phyloP scores from a whole-genome alignment of 2,888 invertebrate species.

The Trilocha varians region DNA sequence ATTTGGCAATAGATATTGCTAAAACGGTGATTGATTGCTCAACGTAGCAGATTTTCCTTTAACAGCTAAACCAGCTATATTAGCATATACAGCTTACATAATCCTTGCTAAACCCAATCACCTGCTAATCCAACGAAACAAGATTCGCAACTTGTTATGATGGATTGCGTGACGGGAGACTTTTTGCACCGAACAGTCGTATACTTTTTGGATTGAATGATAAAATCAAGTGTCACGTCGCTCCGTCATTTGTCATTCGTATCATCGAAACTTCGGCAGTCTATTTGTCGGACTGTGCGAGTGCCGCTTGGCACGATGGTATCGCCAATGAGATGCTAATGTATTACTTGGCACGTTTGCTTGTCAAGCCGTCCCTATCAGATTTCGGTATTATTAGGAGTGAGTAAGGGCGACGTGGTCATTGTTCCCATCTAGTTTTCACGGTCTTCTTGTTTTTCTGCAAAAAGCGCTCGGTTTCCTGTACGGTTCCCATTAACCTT shows the following conservation, averaged over 20 bases:
- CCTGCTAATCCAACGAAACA: slow-evolving; percentile 18
- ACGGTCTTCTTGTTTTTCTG: slow-evolving; percentile 31
- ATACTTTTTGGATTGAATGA: slow-evolving; percentile 16
- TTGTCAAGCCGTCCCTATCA: slow-evolving; percentile 39
- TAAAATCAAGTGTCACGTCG: slow-evolving; percentile 22
- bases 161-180: slow-evolving; percentile 22
- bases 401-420: slow-evolving; percentile 27
- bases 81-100: slow-evolving; percentile 22
- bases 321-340: slow-evolving; percentile 62
- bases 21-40: slow-evolving; percentile 18
- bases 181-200: slow-evolving; percentile 15
- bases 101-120: slow-evolving; percentile 15
- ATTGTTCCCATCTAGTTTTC: slow-evolving; percentile 28
- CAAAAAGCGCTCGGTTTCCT: slow-evolving; percentile 21
- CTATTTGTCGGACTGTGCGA: slow-evolving; percentile 24
- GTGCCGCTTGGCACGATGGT: slow-evolving; percentile 41
- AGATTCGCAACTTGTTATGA: slow-evolving; percentile 26
- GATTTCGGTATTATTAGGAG: slow-evolving; percentile 47
- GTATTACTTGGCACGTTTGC: slow-evolving; percentile 61
- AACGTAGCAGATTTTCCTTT: slow-evolving; percentile 17
- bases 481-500: slow-evolving; percentile 30
- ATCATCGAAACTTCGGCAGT: slow-evolving; percentile 27
- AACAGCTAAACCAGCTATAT: slow-evolving; percentile 16
- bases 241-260: slow-evolving; percentile 32
- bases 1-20: neutral